Evolutionary conservation across 2,113 vertebrate species (phyloP), one percentile per base, ranked within the genome.

Genomic region (Sprattus sprattus): DNA sequence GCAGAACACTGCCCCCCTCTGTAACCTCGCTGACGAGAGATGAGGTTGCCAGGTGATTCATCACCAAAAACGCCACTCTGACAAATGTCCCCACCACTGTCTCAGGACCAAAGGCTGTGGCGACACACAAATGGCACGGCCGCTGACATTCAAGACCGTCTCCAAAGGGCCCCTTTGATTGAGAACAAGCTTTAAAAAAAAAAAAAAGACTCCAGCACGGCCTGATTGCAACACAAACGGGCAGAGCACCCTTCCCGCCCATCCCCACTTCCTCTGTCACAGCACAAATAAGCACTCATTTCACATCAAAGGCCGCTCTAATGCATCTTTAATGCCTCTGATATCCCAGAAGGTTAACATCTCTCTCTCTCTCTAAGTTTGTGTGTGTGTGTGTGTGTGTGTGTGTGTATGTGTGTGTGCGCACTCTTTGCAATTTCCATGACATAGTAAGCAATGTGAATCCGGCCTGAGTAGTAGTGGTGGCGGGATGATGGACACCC

Each of bases 301-400:
- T 87, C 75, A 94, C 91, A 94, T 94, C 94, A 95, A 94, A 94
- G 93, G 91, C 75, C 82, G 87, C 91, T 91, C 90, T 92, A 93
- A 95, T 95, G 91, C 92, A 95, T 95, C 90, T 94, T 95, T 95
- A 93, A 94, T 94, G 92, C 81, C 90, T 87, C 87, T 87, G 89
- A 91, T 91, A 93, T 92, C 87, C 82, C 89, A 87, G 90, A 91
- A 93, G 93, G 94, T 95, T 94, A 94, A 95, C 91, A 90, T 94
- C 92, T 94, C 91, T 92, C 89, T 87, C 88, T 89, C 83, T 84
- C 91, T 32, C 4, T 39, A 4, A 44, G 71, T 78, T 4, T 78
- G 28, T 67, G n/a, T 28, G n/a, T 28, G 71, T 78, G 25, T 13
- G 67, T 3, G 32, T 39, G 71, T 18, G 71, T 15, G 11, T 78